Percentiles rank a stretch among this genome's conserved stretches.
Conservation (phyloP, 2,113 vertebrate species). For the Astatotilapia flaviijosephi region DNA sequence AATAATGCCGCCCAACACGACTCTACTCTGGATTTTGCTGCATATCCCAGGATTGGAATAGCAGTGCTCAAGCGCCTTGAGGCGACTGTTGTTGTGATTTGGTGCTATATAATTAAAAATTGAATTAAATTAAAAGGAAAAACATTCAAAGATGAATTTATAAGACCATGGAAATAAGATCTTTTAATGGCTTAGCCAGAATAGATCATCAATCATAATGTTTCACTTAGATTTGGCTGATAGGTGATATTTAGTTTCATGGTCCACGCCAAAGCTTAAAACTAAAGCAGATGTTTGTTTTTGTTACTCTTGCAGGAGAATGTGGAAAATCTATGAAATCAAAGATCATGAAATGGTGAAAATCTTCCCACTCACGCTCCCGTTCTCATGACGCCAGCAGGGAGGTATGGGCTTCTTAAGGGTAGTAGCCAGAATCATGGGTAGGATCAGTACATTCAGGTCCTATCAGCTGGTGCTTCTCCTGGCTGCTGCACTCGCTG, state of each 20-base stretch:
- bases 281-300: neutral
- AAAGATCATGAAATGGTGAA: neutral
- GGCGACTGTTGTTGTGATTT: neutral
- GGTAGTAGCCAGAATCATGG: slow-evolving; percentile 58
- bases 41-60: neutral
- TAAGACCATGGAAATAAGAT: neutral
- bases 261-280: neutral
- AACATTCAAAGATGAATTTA: neutral
- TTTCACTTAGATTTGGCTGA: neutral
- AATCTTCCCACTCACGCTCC: neutral
- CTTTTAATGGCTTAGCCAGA: neutral
- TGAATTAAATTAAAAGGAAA: neutral
- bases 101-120: neutral
- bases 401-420: slow-evolving; percentile 63
- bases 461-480: slow-evolving; percentile 78
- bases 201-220: neutral
- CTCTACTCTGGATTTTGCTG: neutral
- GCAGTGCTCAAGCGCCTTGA: neutral
- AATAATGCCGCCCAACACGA: neutral
- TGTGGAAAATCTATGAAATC: neutral
- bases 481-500: slow-evolving; percentile 79
- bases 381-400: slow-evolving; percentile 16
- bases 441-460: slow-evolving; percentile 67
- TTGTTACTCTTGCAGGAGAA: slow-evolving; percentile 30
- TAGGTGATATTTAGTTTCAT: neutral